These are phyloP conservation scores for Tethea ocularis DNA, from an alignment of 2,888 invertebrate genomes.

Conservation along the genomic window DNA sequence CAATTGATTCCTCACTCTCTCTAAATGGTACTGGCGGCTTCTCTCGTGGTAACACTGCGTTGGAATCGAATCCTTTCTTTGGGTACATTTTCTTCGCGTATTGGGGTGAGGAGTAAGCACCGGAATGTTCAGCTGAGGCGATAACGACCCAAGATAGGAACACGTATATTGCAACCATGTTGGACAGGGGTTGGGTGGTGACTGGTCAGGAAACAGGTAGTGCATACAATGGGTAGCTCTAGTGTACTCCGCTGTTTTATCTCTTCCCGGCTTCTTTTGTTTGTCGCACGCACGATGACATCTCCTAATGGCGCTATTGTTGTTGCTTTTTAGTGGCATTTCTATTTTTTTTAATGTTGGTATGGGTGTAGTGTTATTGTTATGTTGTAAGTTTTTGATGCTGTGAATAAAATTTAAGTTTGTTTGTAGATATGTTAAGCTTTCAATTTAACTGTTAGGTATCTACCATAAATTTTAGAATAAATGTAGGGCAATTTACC, in stretches of 20 bases:
- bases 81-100: slow-evolving; percentile 80
- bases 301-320: slow-evolving; percentile 77
- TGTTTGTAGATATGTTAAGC: no score
- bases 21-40: slow-evolving; percentile 57
- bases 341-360: not conserved
- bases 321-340: slow-evolving; percentile 58
- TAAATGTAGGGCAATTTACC: no score
- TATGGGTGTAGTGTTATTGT: no score
- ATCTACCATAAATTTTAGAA: no score
- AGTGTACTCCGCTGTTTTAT: slow-evolving; percentile 69
- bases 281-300: slow-evolving; percentile 79
- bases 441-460: no score
- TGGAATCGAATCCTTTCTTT: slow-evolving; percentile 60
- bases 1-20: slow-evolving; percentile 45
- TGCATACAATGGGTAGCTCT: slow-evolving; percentile 44
- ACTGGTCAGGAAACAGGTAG: slow-evolving; percentile 63
- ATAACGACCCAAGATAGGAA: slow-evolving; percentile 45
- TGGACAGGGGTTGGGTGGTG: slow-evolving; percentile 34
- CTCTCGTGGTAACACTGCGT: slow-evolving; percentile 65
- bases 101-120: slow-evolving; percentile 80
- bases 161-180: slow-evolving; percentile 61
- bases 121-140: slow-evolving; percentile 64
- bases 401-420: no score
- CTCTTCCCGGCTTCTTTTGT: slow-evolving; percentile 77
- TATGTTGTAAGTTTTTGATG: no score